phyloP scores from a whole-genome alignment of 1,140 invertebrate species.

The Aphaenogaster ashmeadi region DNA sequence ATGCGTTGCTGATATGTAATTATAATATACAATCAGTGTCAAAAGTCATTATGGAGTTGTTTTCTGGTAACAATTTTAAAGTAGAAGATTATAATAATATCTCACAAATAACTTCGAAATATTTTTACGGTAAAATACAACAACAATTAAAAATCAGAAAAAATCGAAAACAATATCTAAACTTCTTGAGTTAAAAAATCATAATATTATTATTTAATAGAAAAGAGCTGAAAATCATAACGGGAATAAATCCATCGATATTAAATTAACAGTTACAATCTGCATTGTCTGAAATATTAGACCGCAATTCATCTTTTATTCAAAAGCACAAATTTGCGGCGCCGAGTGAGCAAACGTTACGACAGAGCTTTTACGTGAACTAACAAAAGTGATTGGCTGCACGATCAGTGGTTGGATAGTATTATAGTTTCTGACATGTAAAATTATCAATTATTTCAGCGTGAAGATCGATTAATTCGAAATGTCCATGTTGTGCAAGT shows the following conservation, averaged over 20 bases:
- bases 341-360: neutral
- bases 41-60: neutral
- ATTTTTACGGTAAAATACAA: neutral
- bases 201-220: neutral
- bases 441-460: conserved; percentile 27
- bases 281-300: conserved; percentile 17
- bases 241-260: conserved; percentile 8
- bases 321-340: conserved; percentile 28
- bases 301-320: conserved; percentile 39
- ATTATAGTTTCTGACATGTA: neutral
- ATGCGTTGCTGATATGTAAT: neutral
- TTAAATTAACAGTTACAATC: conserved; percentile 36
- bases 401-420: neutral
- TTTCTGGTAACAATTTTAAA: neutral
- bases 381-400: conserved; percentile 28
- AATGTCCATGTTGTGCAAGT: neutral
- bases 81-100: neutral
- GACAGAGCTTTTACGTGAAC: conserved; percentile 22
- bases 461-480: neutral
- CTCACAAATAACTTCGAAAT: neutral
- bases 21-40: neutral
- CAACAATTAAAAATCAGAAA: neutral
- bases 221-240: neutral
- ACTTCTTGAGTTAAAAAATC: neutral
- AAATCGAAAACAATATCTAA: neutral